Base-by-base conservation (phyloP, 2,888 invertebrate genomes). In the Acholoe squamosa region DNA sequence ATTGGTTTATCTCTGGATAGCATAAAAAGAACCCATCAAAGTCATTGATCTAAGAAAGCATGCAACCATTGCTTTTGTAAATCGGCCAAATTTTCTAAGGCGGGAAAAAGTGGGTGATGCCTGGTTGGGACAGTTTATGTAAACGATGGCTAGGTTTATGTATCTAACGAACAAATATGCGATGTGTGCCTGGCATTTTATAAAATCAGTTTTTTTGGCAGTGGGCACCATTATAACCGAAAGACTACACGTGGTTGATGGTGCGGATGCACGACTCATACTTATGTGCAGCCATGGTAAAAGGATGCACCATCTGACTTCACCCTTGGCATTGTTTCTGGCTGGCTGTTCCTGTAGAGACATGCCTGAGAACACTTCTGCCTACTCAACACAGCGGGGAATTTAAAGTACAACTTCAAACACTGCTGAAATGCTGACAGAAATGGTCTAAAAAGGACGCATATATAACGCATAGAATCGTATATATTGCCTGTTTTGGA, bases 111-210 rank as follows among this genome's bases (percentile, higher is more conserved):
- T 61, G 61, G 19, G 61, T 22, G 25, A n/a, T 61, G 61, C 3
- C 25, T n/a, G 61, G 61, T 61, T 61, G 61, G 61, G 19, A 14
- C 31, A 71, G 71, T 71, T 71, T 71, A 71, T 71, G 71, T 71
- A 0, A 71, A 71, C 71, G 25, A 28, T 25, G 25, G 22, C 31
- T 28, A 25, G 28, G 71, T 71, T 71, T 71, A 71, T 71, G 71
- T 71, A 71, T 71, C 71, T 71, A 71, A 71, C 28, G 71, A 28
- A 71, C 71, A 71, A 71, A 71, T 71, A 71, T 71, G 71, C 28
- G 31, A 28, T 71, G 71, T 71, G 14, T 71, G 71, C 28, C 71
- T 14, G 25, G 71, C 71, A 25, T 71, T 71, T n/a, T 71, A 28
- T 71, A 22, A 28, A 71, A 25, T 71, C 71, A 28, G 28, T 71